Evolutionary conservation across 1,140 invertebrate species (phyloP).

Genomic region (Drosophila mojavensis): DNA sequence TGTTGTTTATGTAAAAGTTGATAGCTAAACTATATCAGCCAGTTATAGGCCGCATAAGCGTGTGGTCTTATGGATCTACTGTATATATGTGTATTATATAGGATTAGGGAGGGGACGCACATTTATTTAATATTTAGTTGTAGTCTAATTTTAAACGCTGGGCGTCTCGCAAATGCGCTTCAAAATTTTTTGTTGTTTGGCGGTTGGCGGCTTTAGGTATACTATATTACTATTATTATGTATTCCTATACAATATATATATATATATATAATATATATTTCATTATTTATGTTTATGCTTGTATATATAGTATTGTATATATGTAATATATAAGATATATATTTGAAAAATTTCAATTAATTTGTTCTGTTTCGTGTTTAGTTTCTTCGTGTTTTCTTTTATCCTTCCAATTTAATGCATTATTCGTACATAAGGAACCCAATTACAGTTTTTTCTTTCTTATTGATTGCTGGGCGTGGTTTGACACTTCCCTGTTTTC

Average conservation of each 20-base stretch:
- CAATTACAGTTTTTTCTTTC: constrained; percentile 34
- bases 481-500: constrained; percentile 19
- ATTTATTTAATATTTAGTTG: constrained; percentile 39
- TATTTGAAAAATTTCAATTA: constrained; percentile 59
- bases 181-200: constrained; percentile 64
- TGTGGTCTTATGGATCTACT: constrained; percentile 57
- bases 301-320: constrained; percentile 33
- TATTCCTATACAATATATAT: constrained; percentile 33
- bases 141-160: constrained; percentile 74
- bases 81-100: constrained; percentile 14
- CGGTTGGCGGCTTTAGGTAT: constrained; percentile 59
- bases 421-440: constrained; percentile 52
- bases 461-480: constrained; percentile 1
- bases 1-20: constrained; percentile 64
- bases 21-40: constrained; percentile 63
- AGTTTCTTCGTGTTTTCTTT: constrained; percentile 26
- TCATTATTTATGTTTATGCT: constrained; percentile 21
- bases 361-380: constrained; percentile 49
- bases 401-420: constrained; percentile 32
- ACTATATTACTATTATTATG: constrained; percentile 37
- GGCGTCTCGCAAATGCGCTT: constrained; percentile 74
- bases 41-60: constrained; percentile 58
- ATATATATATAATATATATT: constrained; percentile 48
- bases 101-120: constrained; percentile 18
- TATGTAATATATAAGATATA: constrained; percentile 13